Conservation (phyloP, 1,140 invertebrate genomes). For the Tigriopus japonicus region DNA sequence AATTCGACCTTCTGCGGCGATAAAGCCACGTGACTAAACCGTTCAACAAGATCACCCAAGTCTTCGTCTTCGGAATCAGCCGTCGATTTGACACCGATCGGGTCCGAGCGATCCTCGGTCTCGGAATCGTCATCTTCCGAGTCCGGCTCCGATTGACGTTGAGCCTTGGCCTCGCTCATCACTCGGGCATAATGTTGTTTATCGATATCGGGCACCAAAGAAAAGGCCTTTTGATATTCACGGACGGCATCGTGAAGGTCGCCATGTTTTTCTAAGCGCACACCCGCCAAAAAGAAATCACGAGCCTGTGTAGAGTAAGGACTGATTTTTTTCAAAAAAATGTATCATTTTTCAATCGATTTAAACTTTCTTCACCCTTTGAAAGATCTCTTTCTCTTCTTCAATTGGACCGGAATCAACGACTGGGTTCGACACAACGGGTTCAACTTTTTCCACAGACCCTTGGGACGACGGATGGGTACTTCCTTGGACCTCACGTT, state of each 20-base stretch:
- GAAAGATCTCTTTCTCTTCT: too few species aligned
- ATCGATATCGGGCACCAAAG: conserved; percentile 30
- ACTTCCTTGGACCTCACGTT: too few species aligned
- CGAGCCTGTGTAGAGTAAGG: background rate
- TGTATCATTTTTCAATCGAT: too few species aligned
- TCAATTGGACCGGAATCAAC: too few species aligned
- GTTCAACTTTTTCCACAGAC: too few species aligned
- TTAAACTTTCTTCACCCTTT: too few species aligned
- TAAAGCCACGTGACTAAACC: background rate
- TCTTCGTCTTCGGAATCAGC: background rate
- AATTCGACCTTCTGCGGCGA: background rate
- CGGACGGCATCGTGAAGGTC: conserved; percentile 16
- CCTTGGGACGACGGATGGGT: too few species aligned
- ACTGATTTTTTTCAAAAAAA: too few species aligned
- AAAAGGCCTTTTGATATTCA: conserved; percentile 26
- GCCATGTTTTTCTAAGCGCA: background rate
- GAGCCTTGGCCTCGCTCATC: background rate
- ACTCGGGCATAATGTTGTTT: conserved; percentile 21
- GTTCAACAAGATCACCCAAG: background rate
- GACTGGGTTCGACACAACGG: too few species aligned
- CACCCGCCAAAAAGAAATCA: background rate
- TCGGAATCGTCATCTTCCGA: background rate
- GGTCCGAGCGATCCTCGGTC: background rate
- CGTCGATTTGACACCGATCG: background rate
- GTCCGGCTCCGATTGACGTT: background rate